Evolutionary conservation across 2,113 vertebrate species (phyloP), one percentile per base, ranked within the genome.

Genomic region (Spermophilus dauricus): DNA sequence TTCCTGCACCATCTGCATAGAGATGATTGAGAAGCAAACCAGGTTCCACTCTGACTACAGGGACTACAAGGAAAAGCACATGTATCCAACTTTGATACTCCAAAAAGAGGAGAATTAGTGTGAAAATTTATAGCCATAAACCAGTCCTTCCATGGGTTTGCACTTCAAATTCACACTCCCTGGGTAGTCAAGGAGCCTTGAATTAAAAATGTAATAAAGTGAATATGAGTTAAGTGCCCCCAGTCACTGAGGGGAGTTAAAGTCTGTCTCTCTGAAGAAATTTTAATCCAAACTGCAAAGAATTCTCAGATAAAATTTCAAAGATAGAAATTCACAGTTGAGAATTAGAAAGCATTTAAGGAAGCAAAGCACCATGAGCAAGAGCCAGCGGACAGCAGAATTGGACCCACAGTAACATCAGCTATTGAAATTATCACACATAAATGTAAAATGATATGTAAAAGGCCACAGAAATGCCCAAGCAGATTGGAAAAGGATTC

Each of bases 131-230:
- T 58, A 91, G 65, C 37, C 53, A 93, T 28, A 45, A 53, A 32
- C 51, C 45, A 83, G 32, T 3, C 32, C 34, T 90, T 76, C n/a
- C 34, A 30, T 48, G 32, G 32, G 16, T 65, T 93, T 93, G 82
- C 8, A 45, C n/a, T 30, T 87, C 26, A 2, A 90, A 30, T 58
- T n/a, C 58, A 90, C 10, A 77, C 42, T 82, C 58, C 28, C 2
- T 81, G 37, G 5, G 45, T 63, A 11, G 24, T 75, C n/a, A 48
- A 67, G 70, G 84, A 70, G 24, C 24, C 82, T 61, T 39, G 28
- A 28, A 61, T 73, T 83, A 96, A 90, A 42, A 83, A 87, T 48
- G 22, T 58, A 56, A 95, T 81, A 32, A 72, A 82, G 65, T 58
- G 3, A 72, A 86, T 42, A 26, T 90, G 45, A 96, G 81, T 80